Evolutionary conservation across 2,888 invertebrate species (phyloP).

Genomic region (Clusia tigrina): DNA sequence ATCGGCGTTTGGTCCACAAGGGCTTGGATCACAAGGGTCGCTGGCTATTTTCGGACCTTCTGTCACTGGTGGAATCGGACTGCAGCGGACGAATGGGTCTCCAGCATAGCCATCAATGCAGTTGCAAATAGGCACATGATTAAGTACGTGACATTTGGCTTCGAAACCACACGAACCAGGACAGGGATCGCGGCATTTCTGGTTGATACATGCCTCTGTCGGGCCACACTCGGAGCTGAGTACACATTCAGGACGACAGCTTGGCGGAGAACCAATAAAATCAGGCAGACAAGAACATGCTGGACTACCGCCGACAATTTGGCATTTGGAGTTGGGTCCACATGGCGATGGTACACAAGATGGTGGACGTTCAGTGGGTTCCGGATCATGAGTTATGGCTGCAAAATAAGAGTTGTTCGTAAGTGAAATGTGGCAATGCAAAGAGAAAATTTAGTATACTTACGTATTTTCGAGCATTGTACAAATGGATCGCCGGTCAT

Average conservation of each 20-base stretch:
- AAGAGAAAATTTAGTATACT: slow-evolving; percentile 58
- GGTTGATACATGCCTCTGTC: slow-evolving; percentile 78
- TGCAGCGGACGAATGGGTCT: slow-evolving; percentile 80
- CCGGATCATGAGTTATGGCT: slow-evolving; percentile 46
- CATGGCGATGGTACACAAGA: slow-evolving; percentile 85
- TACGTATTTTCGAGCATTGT: slow-evolving; percentile 75
- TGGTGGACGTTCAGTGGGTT: slow-evolving; percentile 72
- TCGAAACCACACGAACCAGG: slow-evolving; percentile 83
- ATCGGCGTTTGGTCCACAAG: slow-evolving; percentile 80
- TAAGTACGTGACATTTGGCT: slow-evolving; percentile 79
- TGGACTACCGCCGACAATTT: slow-evolving; percentile 75
- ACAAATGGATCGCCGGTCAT: slow-evolving; percentile 88
- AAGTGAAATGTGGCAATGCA: slow-evolving; percentile 7
- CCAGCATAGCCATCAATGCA: slow-evolving; percentile 79
- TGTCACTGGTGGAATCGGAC: slow-evolving; percentile 67
- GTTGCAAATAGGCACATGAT: slow-evolving; percentile 83
- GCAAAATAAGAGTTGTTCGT: neutral
- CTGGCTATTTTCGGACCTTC: slow-evolving; percentile 60
- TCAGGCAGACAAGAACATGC: slow-evolving; percentile 83
- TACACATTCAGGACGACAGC: slow-evolving; percentile 81
- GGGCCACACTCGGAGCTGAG: slow-evolving; percentile 82
- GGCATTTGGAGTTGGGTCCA: slow-evolving; percentile 84
- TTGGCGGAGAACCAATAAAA: slow-evolving; percentile 80
- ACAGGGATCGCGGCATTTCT: slow-evolving; percentile 84
- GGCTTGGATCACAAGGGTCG: slow-evolving; percentile 75